Evolutionary conservation across 2,888 invertebrate species (phyloP), one percentile per base, ranked within the genome.

Genomic region (Hedya salicella): DNA sequence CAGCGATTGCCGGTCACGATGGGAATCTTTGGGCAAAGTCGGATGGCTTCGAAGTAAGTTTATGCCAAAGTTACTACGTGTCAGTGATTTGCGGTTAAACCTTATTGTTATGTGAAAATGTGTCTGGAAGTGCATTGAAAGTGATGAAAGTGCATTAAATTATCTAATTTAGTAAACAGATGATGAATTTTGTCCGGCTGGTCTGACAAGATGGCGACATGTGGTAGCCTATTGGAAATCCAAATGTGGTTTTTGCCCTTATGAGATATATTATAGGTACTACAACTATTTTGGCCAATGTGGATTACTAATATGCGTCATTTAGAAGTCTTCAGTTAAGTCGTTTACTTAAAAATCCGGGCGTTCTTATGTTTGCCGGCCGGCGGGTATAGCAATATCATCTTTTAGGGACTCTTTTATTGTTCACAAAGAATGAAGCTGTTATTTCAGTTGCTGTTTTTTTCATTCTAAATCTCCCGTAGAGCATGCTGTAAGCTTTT

Each of bases 1-100:
- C 97, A 84, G 97, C 97, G 88, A 98, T 98, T 93, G 97, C 97
- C 88, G 98, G 98, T 92, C 97, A 97, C 94, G 97, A 98, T 92
- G 98, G 98, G 89, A 97, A 97, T 93, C 95, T 97, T 89, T 98
- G 98, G 98, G 98, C 97, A 82, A 97, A 97, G 94, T 97, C 97
- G 71, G 97, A 96, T 79, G 96, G 95, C 92, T 98, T 98, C 92
- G 97, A 97, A 94, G 98, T 98, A 94, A 97, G 97, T 96, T 88
- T 78, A 74, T 78, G 72, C 76, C 75, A 75, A 77, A 74, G 78
- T 78, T 78, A 75, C 70, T 78, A 79, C 75, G 84, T 85, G 85
- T 81, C 79, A 81, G 85, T 87, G 87, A 76, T 74, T 73, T 75
- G 56, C 69, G 73, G 69, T 72, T 70, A 67, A 67, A 69, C 56